These are phyloP conservation scores for Amazona vittata DNA, from an alignment of 2,113 vertebrate genomes.

Conservation along the genomic window DNA sequence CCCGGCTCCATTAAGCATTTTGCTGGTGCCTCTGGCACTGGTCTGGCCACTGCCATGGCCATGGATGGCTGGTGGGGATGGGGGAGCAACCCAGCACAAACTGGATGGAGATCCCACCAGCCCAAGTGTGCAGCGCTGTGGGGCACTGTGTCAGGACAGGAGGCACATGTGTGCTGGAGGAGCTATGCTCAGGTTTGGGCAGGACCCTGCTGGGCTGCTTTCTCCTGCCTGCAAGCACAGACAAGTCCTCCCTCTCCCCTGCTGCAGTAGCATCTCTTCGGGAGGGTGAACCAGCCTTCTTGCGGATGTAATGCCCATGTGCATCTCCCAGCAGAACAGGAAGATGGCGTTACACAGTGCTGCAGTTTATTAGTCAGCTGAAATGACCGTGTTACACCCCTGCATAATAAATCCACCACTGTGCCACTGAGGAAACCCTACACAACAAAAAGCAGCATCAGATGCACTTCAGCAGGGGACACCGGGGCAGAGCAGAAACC, in stretches of 20 bases:
- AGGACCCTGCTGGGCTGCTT: not conserved
- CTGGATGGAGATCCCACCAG: not conserved
- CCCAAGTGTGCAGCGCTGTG: fast-evolving
- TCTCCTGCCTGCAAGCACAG: not conserved
- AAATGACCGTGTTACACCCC: no score
- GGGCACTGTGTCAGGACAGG: no score
- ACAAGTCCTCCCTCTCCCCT: not conserved
- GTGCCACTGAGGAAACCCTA: not conserved
- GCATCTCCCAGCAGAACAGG: not conserved
- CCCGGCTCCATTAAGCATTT: fast-evolving
- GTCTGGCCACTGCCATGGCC: not conserved
- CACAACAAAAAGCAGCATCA: not conserved
- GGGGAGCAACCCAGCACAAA: not conserved
- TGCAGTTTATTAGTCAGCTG: not conserved
- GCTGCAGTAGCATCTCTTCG: not conserved
- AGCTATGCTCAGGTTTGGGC: not conserved
- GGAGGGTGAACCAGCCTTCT: not conserved
- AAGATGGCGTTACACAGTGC: not conserved
- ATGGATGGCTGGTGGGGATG: fast-evolving
- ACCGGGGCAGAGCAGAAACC: not conserved
- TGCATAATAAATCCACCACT: not conserved
- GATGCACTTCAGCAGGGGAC: not conserved
- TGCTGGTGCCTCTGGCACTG: no score
- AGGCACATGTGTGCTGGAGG: not conserved
- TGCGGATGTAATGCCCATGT: not conserved